Evolutionary conservation across 1,140 invertebrate genomes (phyloP), one percentile per base, ranked within the genome.

Genomic region (Zelostemma sp.): DNA sequence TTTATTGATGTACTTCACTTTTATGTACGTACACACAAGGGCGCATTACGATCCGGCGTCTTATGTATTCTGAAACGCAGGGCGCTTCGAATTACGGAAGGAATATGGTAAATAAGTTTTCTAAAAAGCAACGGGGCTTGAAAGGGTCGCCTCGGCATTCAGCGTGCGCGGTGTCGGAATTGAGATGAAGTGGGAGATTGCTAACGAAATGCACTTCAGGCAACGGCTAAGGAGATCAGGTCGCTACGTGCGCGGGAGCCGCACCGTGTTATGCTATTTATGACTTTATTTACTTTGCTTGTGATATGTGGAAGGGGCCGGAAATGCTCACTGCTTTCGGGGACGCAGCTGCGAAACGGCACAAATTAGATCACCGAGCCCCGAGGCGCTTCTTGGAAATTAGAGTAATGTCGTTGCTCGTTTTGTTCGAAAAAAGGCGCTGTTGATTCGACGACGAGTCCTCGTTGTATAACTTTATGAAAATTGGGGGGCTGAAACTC

Each of bases 51-150:
- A 57, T 61, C 28, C 14, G 33, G n/a, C 41, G 31, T 59, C 56
- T 69, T 57, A 60, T 48, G 56, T 66, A 59, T 66, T 66, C 56
- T 21, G 54, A 50, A 51, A 55, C 38, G 51, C 16, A 38, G 11
- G 38, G 54, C 59, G 48, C 55, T 53, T 69, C 60, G 46, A 69
- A 69, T 69, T 69, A 63, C 66, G 55, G 38, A 16, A 8, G 59
- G 50, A 63, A 63, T 69, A 69, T 69, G 66, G 59, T 69, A 69
- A 69, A 63, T 69, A 69, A 69, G 49, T 69, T 69, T 63, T 69
- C 51, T 61, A 62, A 68, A 68, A 68, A 68, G 65, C 64, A 41
- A 15, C 46, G 18, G 28, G 57, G 53, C 58, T 62, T 56, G 53
- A 61, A 47, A 68, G 47, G 64, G 57, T 67, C 57, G 57, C 16